Evolutionary conservation across 2,113 vertebrate species (phyloP), one percentile per base, ranked within the genome.

Genomic region (Ploceus nigricollis): DNA sequence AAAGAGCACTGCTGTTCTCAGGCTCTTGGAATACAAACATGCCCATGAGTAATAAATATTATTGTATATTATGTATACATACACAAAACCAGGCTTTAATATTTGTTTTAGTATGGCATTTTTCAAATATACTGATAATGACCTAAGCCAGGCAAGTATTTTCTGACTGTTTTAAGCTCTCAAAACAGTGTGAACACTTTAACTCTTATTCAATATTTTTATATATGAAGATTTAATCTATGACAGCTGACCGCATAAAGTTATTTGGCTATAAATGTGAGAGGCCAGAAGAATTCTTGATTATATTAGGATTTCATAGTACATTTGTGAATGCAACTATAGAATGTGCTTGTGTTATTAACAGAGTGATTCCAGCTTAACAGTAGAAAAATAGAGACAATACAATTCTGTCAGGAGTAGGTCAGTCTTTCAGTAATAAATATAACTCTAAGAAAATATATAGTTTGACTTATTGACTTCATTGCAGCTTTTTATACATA

Each of bases 401-500:
- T 92, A 27, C 13, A 65, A 22, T 78, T 72, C 70, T 82, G 69
- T 53, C 39, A 77, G 89, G 87, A 85, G 54, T 69, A 64, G 61
- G 48, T 86, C 76, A 72, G 65, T 89, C 58, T 92, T 91, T 70
- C 60, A 68, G 47, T 60, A 86, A 94, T 77, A 97, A 94, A 94
- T 90, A 92, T 60, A 82, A 91, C 71, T 71, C 48, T 83, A 45
- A 82, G 85, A 77, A 95, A 88, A 89, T 47, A 65, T 85, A 72
- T 25, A 80, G 75, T 95, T 92, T 87, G 96, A 84, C 87, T 91
- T 87, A 95, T 56, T 90, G 91, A 76, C 95, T 96, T 97, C 86
- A 90, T 81, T 93, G 87, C 89, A 91, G 87, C 53, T 95, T 97
- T 97, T 96, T 96, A 93, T 96, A 88, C 31, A 66, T 93, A 79